Percentiles rank a stretch among this genome's conserved stretches.
phyloP scores from a whole-genome alignment of 2,797 vertebrate species.

The Rhinoraja longicauda region DNA sequence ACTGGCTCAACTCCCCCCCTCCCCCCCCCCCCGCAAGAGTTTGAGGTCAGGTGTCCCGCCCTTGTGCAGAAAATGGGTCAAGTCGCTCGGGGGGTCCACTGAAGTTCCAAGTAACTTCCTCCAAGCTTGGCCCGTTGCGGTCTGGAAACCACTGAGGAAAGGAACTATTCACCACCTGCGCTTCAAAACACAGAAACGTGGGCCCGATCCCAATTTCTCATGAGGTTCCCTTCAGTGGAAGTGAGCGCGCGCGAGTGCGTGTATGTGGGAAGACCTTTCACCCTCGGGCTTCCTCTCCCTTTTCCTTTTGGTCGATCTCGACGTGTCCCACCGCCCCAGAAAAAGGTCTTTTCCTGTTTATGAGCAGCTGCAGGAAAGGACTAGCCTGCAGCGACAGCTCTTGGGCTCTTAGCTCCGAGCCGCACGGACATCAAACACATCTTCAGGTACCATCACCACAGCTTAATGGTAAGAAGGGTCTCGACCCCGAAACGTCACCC shows the following conservation, averaged over 20 bases:
- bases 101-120: neutral
- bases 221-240: neutral
- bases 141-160: constrained; percentile 50
- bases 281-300: neutral
- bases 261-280: neutral
- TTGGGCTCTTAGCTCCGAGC: too few relatives aligned
- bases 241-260: neutral
- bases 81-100: neutral
- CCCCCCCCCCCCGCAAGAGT: too few relatives aligned
- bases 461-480: neutral
- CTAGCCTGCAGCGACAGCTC: too few relatives aligned
- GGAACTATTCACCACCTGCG: too few relatives aligned
- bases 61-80: neutral
- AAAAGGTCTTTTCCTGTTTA: neutral
- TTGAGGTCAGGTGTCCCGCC: too few relatives aligned
- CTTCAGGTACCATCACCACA: too few relatives aligned
- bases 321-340: too few relatives aligned
- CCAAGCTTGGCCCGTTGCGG: too few relatives aligned
- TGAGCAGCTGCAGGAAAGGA: neutral
- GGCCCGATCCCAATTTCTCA: neutral
- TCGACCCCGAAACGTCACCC: too few relatives aligned
- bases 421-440: neutral
- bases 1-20: too few relatives aligned
- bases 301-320: neutral
- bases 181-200: too few relatives aligned